Conservation (phyloP, 2,888 invertebrate species). For the Cryptophagus acutangulus region DNA sequence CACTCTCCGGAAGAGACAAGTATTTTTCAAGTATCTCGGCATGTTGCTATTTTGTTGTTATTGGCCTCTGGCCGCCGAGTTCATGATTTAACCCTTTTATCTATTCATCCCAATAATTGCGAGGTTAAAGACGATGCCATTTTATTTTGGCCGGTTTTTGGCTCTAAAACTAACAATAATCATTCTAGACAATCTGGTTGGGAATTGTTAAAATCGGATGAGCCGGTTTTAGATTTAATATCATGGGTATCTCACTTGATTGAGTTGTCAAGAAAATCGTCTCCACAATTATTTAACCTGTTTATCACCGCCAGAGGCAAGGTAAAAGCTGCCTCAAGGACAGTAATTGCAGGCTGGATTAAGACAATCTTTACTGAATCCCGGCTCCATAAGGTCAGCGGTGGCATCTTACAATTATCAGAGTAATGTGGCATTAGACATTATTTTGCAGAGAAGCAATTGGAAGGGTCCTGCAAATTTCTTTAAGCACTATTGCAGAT, state of each 20-base stretch:
- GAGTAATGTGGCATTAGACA: slow-evolving; percentile 8
- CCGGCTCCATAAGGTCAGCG: slow-evolving; percentile 8
- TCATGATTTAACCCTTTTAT: not conserved
- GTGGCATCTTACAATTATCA: slow-evolving; percentile 10
- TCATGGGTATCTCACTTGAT: not conserved
- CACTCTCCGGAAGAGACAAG: not conserved
- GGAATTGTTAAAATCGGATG: not conserved
- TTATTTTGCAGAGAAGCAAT: slow-evolving; percentile 5
- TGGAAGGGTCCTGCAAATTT: slow-evolving; percentile 2
- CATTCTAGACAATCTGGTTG: not conserved
- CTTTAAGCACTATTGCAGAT: slow-evolving; percentile 8
- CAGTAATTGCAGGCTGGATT: slow-evolving; percentile 10
- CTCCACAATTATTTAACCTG: not conserved
- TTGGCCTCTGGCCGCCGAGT: not conserved
- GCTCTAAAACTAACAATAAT: not conserved
- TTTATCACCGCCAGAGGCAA: slow-evolving; percentile 11
- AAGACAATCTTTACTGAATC: slow-evolving; percentile 4
- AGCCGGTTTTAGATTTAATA: not conserved
- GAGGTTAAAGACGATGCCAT: slow-evolving; percentile 2
- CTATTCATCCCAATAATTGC: slow-evolving; percentile 2
- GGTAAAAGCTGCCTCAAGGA: slow-evolving; percentile 8
- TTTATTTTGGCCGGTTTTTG: not conserved
- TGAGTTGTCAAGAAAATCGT: not conserved
- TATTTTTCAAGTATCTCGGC: not conserved
- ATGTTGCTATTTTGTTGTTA: not conserved